Conservation (phyloP, 2,797 vertebrate species). For the Siniperca undulata region DNA sequence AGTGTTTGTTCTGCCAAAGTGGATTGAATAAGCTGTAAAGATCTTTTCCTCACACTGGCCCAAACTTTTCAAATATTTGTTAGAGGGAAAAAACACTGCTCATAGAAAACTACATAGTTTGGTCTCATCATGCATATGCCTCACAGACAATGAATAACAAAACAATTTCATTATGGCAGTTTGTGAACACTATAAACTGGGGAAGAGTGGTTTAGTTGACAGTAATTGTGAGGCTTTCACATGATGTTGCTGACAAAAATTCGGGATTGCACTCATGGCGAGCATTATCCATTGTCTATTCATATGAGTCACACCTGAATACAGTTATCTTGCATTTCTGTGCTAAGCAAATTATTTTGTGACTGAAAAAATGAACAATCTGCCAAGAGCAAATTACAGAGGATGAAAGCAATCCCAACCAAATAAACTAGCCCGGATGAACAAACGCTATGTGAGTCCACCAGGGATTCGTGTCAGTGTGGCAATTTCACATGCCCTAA, state of each 20-base stretch:
- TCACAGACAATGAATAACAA: slow-evolving; percentile 23
- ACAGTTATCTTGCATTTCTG: slow-evolving; percentile 50
- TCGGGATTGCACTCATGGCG: slow-evolving; percentile 34
- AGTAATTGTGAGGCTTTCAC: slow-evolving; percentile 49
- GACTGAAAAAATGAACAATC: slow-evolving; percentile 57
- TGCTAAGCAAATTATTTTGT: slow-evolving; percentile 67
- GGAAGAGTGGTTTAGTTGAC: slow-evolving; percentile 15
- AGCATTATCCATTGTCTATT: slow-evolving; percentile 52
- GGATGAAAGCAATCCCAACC: slow-evolving; percentile 65
- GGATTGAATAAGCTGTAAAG: slow-evolving; percentile 21
- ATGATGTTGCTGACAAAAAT: slow-evolving; percentile 52
- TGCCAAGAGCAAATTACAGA: slow-evolving; percentile 62
- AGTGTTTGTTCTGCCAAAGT: slow-evolving; percentile 16
- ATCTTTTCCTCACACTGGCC: neutral
- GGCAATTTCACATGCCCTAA: slow-evolving; percentile 44
- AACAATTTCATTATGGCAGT: slow-evolving; percentile 29
- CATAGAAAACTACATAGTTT: neutral
- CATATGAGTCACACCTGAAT: slow-evolving; percentile 63
- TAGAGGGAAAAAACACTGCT: neutral
- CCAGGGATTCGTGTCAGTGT: slow-evolving; percentile 53
- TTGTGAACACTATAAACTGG: slow-evolving; percentile 32
- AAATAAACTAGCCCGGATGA: slow-evolving; percentile 62
- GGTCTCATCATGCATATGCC: slow-evolving; percentile 14
- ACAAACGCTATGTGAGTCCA: slow-evolving; percentile 22
- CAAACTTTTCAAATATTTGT: slow-evolving; percentile 13